Evolutionary conservation across 2,888 invertebrate species (phyloP), one percentile per base, ranked within the genome.

Genomic region (Pimpla rufipes): DNA sequence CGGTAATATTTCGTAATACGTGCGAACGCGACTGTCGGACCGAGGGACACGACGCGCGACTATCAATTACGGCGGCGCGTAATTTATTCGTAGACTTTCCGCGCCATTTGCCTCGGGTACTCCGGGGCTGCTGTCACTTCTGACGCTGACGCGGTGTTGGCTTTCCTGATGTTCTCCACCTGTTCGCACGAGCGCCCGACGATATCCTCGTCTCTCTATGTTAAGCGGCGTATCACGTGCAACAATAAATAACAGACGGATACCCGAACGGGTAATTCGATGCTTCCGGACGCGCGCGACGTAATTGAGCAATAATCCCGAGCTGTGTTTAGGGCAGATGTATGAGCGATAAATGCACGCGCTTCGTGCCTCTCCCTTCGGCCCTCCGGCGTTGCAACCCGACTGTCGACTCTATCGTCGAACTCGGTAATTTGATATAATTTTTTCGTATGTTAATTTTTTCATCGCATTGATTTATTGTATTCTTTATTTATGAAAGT

Each of bases 51-150:
- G 59, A n/a, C 16, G n/a, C 35, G 29, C 42, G 45, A 62, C 73
- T 59, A 67, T 76, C 57, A 67, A 76, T 76, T 57, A 67, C 67
- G 57, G 55, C 29, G 76, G 52, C 57, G 76, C 40, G 42, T 76
- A 76, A 76, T 76, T 76, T 76, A 76, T 76, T 76, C 66, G 11
- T n/a, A 76, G 76, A 66, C 66, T 67, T 76, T 66, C 66, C 76
- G 66, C 66, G 55, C 66, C 66, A 67, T 76, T 76, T 76, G 76
- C 55, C 50, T 55, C 52, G 23, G 52, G 55, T 29, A 42, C 55
- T 66, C 40, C 37, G n/a, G n/a, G n/a, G 52, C 75, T 67, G 50
- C 35, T 52, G 55, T 75, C 50, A 52, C 50, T 45, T 45, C 11
- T 74, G 45, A 35, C 16, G 16, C 13, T 37, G 42, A 45, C 42